Base-by-base conservation (phyloP, 2,888 invertebrate genomes). In the Argyresthia goedartella region DNA sequence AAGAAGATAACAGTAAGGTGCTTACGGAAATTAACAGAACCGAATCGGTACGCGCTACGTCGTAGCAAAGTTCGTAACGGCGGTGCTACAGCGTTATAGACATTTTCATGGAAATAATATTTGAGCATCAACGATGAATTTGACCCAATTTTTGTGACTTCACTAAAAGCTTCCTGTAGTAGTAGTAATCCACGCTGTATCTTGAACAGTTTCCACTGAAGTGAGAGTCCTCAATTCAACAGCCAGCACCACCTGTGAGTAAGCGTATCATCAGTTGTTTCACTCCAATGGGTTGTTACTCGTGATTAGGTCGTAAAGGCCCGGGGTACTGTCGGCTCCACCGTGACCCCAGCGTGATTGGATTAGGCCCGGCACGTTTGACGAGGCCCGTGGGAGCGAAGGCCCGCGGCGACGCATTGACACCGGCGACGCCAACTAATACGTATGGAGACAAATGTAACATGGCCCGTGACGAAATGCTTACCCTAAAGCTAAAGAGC, bases 311-410 rank as follows among this genome's bases (percentile, higher is more conserved):
- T 44, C 45, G 39, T 53, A 49, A 53, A 52, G 42, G 43, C 25
- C 13, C 25, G 39, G 8, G 25, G 25, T 25, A 25, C 25, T 25
- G 25, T 6, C 45, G 59, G 55, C 54, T 57, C n/a, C 10, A 25
- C 4, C 33, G 47, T 13, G 47, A n/a, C 34, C n/a, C 25, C 34
- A 69, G n/a, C 64, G 88, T 89, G 90, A 91, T 91, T 91, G 90
- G 90, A 90, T 90, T 90, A 89, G 89, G 87, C 88, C 69, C 69
- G 73, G 70, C 70, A 65, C 78, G 64, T 76, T 76, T 88, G 89
- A 90, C 89, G 90, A 90, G 90, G 77, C 89, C 81, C 90, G 59
- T 58, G 89, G 88, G 89, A 89, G 65, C 25, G 25, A 25, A 2
- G 60, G 58, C 76, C 74, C 67, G 63, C 69, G 76, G 77, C 81